Evolutionary conservation across 1,140 invertebrate species (phyloP).

Genomic region (Bombyx mori): DNA sequence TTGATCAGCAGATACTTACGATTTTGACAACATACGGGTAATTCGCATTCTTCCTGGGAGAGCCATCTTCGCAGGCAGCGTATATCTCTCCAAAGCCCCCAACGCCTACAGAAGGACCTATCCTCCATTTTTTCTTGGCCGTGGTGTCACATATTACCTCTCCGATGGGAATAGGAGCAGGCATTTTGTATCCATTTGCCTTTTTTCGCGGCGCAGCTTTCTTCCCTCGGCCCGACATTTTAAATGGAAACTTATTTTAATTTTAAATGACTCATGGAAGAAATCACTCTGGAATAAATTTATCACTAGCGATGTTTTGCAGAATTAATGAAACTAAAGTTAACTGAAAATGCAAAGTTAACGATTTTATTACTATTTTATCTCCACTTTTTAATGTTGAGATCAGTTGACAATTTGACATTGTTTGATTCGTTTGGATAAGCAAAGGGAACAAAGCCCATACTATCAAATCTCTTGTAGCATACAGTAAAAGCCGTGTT

Average conservation of each 20-base stretch:
- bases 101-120: constrained; percentile 88
- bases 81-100: constrained; percentile 97
- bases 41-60: constrained; percentile 60
- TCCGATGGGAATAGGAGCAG: constrained; percentile 82
- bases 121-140: constrained; percentile 83
- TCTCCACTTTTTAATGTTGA: background rate
- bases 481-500: too few relatives aligned
- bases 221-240: constrained; percentile 50
- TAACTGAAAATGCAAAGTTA: too few relatives aligned
- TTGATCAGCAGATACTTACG: constrained; percentile 67
- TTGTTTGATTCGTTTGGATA: too few relatives aligned
- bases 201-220: constrained; percentile 72
- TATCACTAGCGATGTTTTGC: too few relatives aligned
- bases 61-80: constrained; percentile 72
- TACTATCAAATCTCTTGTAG: too few relatives aligned
- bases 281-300: too few relatives aligned
- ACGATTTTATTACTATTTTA: constrained; percentile 5
- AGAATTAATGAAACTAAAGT: too few relatives aligned
- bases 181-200: constrained; percentile 79
- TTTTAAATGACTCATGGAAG: too few relatives aligned
- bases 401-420: too few relatives aligned
- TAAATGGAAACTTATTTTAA: constrained; percentile 5
- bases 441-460: too few relatives aligned
- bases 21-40: constrained; percentile 86
- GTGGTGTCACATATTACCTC: constrained; percentile 82